phyloP scores from a whole-genome alignment of 2,113 vertebrate species.

The Dinomys branickii region DNA sequence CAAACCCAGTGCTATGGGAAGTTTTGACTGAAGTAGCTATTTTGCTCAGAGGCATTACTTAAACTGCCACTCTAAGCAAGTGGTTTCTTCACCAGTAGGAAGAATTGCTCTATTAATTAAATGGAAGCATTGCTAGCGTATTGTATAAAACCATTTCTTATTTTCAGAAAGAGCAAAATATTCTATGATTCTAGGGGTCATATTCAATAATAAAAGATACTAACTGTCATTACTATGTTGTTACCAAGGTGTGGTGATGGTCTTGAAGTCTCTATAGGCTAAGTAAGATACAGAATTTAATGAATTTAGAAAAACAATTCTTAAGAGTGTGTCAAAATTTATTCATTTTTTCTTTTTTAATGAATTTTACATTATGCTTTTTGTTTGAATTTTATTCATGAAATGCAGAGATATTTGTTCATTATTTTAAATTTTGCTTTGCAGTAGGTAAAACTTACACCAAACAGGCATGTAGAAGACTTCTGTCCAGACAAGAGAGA shows the following conservation, averaged over 20 bases:
- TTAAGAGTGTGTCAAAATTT: neutral
- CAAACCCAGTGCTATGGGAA: neutral
- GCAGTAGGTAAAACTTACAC: neutral
- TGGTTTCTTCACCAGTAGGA: neutral
- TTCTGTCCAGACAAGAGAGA: neutral
- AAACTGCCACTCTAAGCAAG: neutral
- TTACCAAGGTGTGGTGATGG: conserved; percentile 11
- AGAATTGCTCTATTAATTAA: neutral
- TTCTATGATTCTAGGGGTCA: neutral
- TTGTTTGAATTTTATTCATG: neutral
- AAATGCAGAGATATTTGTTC: neutral
- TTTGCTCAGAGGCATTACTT: neutral
- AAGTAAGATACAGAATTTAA: conserved; percentile 31
- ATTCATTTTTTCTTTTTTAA: neutral
- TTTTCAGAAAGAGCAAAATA: neutral
- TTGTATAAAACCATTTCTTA: neutral
- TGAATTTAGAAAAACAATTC: conserved; percentile 63
- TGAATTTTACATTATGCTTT: neutral
- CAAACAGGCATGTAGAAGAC: neutral
- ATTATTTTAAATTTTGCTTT: neutral
- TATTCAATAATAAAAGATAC: conserved; percentile 22
- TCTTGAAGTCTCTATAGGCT: neutral
- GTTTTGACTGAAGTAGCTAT: neutral
- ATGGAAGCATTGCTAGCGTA: neutral
- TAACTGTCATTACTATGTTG: conserved; percentile 16